A percentile compares a stretch with the other conserved stretches of the same genome.
Conservation (phyloP, 2,888 invertebrate species). For the Yponomeuta sedellus region DNA sequence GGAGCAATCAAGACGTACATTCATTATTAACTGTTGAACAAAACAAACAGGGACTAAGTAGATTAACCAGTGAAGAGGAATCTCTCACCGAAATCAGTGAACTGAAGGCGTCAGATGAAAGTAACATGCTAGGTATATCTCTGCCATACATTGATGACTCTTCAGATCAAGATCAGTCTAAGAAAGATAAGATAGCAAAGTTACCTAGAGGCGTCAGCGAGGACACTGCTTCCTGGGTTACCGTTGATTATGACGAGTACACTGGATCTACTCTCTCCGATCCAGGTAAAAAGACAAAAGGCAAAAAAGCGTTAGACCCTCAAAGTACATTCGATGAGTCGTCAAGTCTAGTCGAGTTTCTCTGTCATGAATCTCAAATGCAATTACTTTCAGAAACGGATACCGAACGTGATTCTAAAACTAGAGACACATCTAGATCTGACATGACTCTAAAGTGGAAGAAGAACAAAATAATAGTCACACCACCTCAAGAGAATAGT, state of each 20-base stretch:
- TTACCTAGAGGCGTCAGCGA: conserved; percentile 77
- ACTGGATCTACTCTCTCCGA: conserved; percentile 78
- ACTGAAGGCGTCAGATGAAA: conserved; percentile 72
- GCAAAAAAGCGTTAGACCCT: conserved; percentile 56
- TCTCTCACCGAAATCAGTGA: conserved; percentile 80
- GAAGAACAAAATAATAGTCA: conserved; percentile 77
- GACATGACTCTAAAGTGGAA: conserved; percentile 66
- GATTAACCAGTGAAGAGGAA: conserved; percentile 81
- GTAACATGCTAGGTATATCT: conserved; percentile 63
- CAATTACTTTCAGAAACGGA: conserved; percentile 58
- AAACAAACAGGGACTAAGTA: conserved; percentile 61
- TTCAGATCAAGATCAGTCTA: conserved; percentile 64
- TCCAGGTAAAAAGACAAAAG: conserved; percentile 37
- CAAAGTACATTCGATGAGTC: conserved; percentile 79
- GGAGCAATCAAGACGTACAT: conserved; percentile 54
- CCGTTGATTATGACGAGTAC: conserved; percentile 81
- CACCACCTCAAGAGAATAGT: conserved; percentile 78
- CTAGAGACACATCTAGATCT: conserved; percentile 41
- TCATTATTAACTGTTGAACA: conserved; percentile 45
- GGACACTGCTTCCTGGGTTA: conserved; percentile 82
- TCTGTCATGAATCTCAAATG: conserved; percentile 62
- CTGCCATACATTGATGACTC: conserved; percentile 73
- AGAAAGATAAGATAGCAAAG: conserved; percentile 39
- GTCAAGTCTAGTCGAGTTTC: conserved; percentile 69
- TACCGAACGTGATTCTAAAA: conserved; percentile 55